A percentile compares a stretch with the other conserved stretches of the same genome.
Evolutionary conservation across 2,888 invertebrate species (phyloP).

Genomic region (Hypselothyrea guttata): DNA sequence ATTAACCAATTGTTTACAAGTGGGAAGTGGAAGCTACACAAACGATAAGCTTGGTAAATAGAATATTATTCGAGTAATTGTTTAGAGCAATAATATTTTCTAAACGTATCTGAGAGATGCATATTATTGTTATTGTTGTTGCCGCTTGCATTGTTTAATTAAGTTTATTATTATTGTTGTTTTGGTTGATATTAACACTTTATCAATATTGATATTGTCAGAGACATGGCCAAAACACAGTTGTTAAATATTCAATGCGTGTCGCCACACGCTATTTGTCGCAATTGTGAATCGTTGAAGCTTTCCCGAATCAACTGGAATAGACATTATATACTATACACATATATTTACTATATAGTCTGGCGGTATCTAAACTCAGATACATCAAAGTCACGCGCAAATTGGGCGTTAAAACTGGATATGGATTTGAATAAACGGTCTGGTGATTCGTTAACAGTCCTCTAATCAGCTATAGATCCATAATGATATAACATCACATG

Average conservation of each 20-base stretch:
- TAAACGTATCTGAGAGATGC: slow-evolving; percentile 11
- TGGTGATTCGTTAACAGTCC: slow-evolving; percentile 22
- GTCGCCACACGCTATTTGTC: slow-evolving; percentile 28
- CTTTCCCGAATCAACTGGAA: background rate
- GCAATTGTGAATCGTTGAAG: slow-evolving; percentile 15
- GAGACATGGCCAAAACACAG: slow-evolving; percentile 8
- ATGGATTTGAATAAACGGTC: slow-evolving; percentile 10
- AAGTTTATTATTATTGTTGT: slow-evolving; percentile 35
- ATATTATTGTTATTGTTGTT: slow-evolving; percentile 31
- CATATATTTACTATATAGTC: background rate
- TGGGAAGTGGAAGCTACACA: slow-evolving; percentile 31
- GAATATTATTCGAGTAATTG: slow-evolving; percentile 46
- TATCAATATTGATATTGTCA: slow-evolving; percentile 1
- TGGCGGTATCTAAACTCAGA: slow-evolving; percentile 2
- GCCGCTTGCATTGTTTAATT: slow-evolving; percentile 33
- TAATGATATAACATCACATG: background rate
- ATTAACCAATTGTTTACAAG: slow-evolving; percentile 50
- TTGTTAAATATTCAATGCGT: slow-evolving; percentile 41
- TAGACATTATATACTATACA: background rate
- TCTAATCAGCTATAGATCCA: background rate
- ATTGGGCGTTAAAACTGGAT: slow-evolving; percentile 40
- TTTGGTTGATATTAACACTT: slow-evolving; percentile 1
- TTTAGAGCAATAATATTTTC: slow-evolving; percentile 39
- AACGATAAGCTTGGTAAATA: slow-evolving; percentile 60
- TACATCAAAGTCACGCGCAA: slow-evolving; percentile 42